Percentiles rank a stretch among this genome's conserved stretches.
Evolutionary conservation across 2,797 vertebrate species (phyloP).

Genomic region (Typhlichthys eigenmanni): DNA sequence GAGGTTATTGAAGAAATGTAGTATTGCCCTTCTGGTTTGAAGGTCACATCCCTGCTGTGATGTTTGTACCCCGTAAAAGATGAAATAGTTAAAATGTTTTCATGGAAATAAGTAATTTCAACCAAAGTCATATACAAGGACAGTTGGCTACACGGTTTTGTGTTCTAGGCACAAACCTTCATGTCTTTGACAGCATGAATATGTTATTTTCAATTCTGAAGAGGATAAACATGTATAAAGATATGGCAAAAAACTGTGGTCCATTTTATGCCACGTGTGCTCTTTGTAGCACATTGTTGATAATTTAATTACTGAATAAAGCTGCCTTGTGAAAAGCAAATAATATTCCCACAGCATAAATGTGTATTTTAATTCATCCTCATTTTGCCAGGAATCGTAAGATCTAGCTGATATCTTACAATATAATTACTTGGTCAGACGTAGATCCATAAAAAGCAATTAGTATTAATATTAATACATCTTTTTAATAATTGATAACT

Average conservation of each 20-base stretch:
- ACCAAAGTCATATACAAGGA: conserved; percentile 8
- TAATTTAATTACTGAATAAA: no score
- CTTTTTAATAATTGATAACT: conserved; percentile 46
- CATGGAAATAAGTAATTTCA: conserved; percentile 34
- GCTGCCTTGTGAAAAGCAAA: no score
- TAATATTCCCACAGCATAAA: background rate
- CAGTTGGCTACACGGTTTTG: no score
- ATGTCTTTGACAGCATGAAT: background rate
- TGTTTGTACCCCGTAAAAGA: conserved; percentile 79
- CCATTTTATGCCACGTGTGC: no score
- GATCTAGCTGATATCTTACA: conserved; percentile 27
- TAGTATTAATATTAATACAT: conserved; percentile 36
- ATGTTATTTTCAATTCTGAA: background rate
- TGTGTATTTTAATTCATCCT: conserved; percentile 24
- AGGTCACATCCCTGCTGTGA: conserved; percentile 80
- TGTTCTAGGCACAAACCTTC: no score
- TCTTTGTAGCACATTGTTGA: no score
- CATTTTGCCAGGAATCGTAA: conserved; percentile 22
- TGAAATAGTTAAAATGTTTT: conserved; percentile 75
- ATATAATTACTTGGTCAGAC: conserved; percentile 37
- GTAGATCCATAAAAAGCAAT: conserved; percentile 50
- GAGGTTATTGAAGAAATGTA: conserved; percentile 88
- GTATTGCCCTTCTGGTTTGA: conserved; percentile 84
- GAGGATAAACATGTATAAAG: background rate
- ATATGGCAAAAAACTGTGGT: background rate